A percentile compares a stretch with the other conserved stretches of the same genome.
Evolutionary conservation across 2,888 invertebrate species (phyloP).

Genomic region (Odontomyia ornata): DNA sequence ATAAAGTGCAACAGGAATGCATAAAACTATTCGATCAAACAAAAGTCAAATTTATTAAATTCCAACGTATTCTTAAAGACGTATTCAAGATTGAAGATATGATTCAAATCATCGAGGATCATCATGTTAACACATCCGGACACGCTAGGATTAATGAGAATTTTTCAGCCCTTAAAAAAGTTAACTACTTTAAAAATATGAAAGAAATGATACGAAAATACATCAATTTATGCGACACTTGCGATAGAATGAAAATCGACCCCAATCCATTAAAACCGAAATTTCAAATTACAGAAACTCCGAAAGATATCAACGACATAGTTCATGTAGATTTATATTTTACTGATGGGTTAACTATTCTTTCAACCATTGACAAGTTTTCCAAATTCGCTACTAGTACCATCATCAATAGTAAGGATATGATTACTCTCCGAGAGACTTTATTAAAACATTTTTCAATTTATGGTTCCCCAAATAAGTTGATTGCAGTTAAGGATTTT

Average conservation of each 20-base stretch:
- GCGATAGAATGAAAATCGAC: not conserved
- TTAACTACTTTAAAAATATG: not conserved
- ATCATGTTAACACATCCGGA: not conserved
- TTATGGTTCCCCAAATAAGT: too few relatives aligned
- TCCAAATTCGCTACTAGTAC: too few relatives aligned
- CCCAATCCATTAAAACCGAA: not conserved
- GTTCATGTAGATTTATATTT: not conserved
- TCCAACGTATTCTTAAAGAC: too few relatives aligned
- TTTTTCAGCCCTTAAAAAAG: not conserved
- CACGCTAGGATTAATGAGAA: not conserved
- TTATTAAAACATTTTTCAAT: too few relatives aligned
- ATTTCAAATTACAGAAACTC: constrained; percentile 7
- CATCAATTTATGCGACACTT: not conserved
- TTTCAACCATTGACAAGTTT: not conserved
- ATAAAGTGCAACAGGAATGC: too few relatives aligned
- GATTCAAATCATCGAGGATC: too few relatives aligned
- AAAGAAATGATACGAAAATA: not conserved
- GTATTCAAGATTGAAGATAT: too few relatives aligned
- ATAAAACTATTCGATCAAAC: too few relatives aligned
- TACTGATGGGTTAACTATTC: not conserved
- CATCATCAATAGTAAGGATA: not conserved
- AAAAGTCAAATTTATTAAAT: too few relatives aligned
- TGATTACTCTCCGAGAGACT: too few relatives aligned
- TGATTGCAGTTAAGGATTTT: too few relatives aligned
- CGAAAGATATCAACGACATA: constrained; percentile 1